Conservation (phyloP, 2,797 vertebrate genomes). For the Heteromormyrus szaboi region DNA sequence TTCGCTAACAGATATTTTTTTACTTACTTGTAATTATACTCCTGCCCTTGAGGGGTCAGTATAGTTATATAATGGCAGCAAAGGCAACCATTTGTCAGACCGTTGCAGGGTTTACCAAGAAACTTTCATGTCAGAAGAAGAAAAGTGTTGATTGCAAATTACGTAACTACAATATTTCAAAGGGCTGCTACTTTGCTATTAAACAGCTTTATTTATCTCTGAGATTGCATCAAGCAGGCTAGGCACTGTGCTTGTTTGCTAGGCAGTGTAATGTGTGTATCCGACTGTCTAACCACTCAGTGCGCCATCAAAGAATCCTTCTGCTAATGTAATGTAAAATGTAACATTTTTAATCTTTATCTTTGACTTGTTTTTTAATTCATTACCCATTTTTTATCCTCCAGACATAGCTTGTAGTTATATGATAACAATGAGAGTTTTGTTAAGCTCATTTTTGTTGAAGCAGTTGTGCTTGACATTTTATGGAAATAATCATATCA, state of each 20-base stretch:
- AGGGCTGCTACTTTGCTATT: background rate
- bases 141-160: background rate
- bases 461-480: background rate
- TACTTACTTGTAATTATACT: background rate
- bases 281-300: background rate
- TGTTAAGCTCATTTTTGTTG: background rate
- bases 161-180: background rate
- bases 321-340: background rate
- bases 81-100: background rate
- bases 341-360: background rate
- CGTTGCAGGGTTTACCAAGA: background rate
- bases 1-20: background rate
- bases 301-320: too few relatives aligned
- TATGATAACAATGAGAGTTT: background rate
- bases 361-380: background rate
- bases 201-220: background rate
- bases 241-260: background rate
- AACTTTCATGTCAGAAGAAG: background rate
- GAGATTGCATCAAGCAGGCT: background rate
- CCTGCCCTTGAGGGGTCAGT: background rate
- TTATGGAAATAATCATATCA: background rate
- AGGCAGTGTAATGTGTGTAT: background rate
- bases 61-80: background rate
- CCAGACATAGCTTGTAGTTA: background rate
- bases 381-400: background rate